Conservation (phyloP, 1,140 invertebrate genomes). For the Monomorium pharaonis region DNA sequence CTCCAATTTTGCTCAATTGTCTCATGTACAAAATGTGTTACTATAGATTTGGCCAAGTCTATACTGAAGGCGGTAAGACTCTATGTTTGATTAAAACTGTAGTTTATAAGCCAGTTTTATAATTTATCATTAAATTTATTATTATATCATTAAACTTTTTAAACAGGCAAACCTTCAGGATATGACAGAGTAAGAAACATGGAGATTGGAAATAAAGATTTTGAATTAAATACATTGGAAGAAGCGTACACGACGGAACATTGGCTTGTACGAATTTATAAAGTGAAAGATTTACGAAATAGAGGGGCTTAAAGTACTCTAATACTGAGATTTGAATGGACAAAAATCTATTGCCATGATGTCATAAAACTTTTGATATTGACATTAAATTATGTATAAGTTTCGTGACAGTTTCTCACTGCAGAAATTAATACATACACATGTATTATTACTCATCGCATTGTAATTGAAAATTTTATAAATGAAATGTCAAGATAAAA, state of each 20-base stretch:
- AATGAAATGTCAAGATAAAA: slow-evolving; percentile 48
- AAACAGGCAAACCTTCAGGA: slow-evolving; percentile 92
- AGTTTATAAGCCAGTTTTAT: not conserved
- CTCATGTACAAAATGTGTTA: slow-evolving; percentile 99
- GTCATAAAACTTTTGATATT: slow-evolving; percentile 55
- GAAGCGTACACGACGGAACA: slow-evolving; percentile 98
- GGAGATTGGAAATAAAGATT: slow-evolving; percentile 98
- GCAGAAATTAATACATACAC: not conserved
- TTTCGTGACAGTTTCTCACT: slow-evolving; percentile 34
- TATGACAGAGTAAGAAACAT: slow-evolving; percentile 96
- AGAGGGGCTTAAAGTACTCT: slow-evolving; percentile 86
- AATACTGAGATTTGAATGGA: not conserved
- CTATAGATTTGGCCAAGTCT: slow-evolving; percentile 96
- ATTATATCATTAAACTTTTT: slow-evolving; percentile 23
- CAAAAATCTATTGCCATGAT: slow-evolving; percentile 28
- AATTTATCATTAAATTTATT: not conserved
- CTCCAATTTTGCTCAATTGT: slow-evolving; percentile 94
- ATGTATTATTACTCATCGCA: not conserved
- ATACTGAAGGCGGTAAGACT: slow-evolving; percentile 95
- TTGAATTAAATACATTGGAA: slow-evolving; percentile 96
- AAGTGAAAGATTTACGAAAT: slow-evolving; percentile 96
- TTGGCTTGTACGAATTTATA: slow-evolving; percentile 98
- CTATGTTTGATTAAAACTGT: slow-evolving; percentile 29
- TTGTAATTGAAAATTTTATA: slow-evolving; percentile 46
- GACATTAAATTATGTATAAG: slow-evolving; percentile 30